A percentile compares a stretch with the other conserved stretches of the same genome.
phyloP scores from a whole-genome alignment of 35 echinoderm and acorn worm species.

The Holothuria glaberrima region DNA sequence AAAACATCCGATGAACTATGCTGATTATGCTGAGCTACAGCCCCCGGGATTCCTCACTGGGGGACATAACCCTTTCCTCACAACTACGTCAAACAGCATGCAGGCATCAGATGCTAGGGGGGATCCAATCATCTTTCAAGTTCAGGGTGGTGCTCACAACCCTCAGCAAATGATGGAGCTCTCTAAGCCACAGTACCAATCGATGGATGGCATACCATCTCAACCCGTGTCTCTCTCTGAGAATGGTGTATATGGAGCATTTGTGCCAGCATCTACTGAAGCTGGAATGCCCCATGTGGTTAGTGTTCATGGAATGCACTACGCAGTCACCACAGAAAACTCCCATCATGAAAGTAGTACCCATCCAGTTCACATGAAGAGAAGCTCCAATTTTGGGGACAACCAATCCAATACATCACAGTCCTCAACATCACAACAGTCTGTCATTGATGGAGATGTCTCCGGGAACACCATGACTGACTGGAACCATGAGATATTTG shows the following conservation, averaged over 20 bases:
- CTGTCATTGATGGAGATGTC: neutral
- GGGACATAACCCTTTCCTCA: neutral
- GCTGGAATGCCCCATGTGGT: slow-evolving; percentile 14
- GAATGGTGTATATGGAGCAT: slow-evolving; percentile 8
- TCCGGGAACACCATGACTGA: neutral
- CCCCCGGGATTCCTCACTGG: slow-evolving; percentile 30
- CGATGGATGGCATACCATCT: slow-evolving; percentile 15
- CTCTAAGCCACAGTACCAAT: slow-evolving; percentile 33
- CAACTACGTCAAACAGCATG: neutral
- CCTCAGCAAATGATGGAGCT: slow-evolving; percentile 43
- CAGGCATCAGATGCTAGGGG: slow-evolving; percentile 18
- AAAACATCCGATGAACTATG: slow-evolving; percentile 51
- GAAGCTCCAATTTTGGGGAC: neutral
- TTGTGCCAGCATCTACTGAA: neutral
- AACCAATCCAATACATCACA: neutral
- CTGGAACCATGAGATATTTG: neutral
- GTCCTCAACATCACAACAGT: slow-evolving; percentile 20
- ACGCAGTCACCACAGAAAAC: neutral
- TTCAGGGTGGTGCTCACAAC: slow-evolving; percentile 12
- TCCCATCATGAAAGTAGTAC: neutral
- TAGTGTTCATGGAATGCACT: slow-evolving; percentile 8
- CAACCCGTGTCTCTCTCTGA: slow-evolving; percentile 6
- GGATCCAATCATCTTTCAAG: slow-evolving; percentile 47
- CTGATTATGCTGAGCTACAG: slow-evolving; percentile 53
- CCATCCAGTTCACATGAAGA: neutral